Evolutionary conservation across 2,113 vertebrate species (phyloP), one percentile per base, ranked within the genome.

Genomic region (Ariopsis seemanni): DNA sequence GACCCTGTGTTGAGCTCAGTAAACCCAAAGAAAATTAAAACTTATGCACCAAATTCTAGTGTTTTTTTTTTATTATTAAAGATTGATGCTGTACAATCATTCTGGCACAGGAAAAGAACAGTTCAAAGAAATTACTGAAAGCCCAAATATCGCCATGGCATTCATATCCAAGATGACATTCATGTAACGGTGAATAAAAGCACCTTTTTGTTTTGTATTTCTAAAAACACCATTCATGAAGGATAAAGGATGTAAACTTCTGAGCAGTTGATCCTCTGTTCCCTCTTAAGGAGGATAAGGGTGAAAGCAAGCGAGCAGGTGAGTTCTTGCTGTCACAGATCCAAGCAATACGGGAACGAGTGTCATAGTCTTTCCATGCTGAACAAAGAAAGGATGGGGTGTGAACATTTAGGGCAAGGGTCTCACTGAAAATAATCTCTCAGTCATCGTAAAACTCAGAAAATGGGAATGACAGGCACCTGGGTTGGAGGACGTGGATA

Each of bases 261-360:
- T 74, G 20, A 77, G 48, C 50, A 77, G 10, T 7, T 77, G 50
- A 11, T 78, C 75, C 42, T 12, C 1, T 75, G 18, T 53, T 53
- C 50, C n/a, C 12, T n/a, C 12, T 5, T 53, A 74, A 77, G 75
- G 78, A 42, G 42, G 30, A 62, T 27, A 22, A 1, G 2, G 30
- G 79, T 22, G 69, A 78, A 22, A 55, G 83, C 80, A 18, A 74
- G 62, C 72, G 90, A 92, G 90, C 93, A 87, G 92, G 92, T 89
- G 91, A 94, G 91, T 93, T 92, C 87, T 79, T 87, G 83, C 88
- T 91, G 86, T 89, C 81, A 27, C 52, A n/a, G 1, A 12, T 86
- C 88, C 87, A 92, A 90, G 67, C 62, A 65, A 88, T 86, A 91
- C 84, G 86, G 92, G 91, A 92, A 90, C 86, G 87, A 74, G 3